Evolutionary conservation across 2,113 vertebrate species (phyloP), one percentile per base, ranked within the genome.

Genomic region (Lucifuga dentata): DNA sequence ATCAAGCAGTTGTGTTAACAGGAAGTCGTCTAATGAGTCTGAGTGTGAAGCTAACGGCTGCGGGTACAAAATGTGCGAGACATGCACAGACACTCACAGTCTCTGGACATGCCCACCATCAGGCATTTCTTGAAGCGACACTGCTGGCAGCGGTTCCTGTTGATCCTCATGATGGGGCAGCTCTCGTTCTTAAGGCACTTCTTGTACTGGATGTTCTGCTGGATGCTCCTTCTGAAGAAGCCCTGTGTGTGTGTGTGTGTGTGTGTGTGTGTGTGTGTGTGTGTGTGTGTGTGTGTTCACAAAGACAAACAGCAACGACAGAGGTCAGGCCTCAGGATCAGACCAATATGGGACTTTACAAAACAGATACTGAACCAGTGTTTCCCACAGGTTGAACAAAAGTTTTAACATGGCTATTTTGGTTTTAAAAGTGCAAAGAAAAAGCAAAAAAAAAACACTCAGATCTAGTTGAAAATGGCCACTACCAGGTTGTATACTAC

Each of bases 191-290:
- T 98, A 91, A 98, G 94, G 93, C 97, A 99, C 91, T 97, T 98
- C 92, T 98, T 99, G 53, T 99, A 98, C 65, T 98, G 95, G 88
- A 99, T 98, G 87, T 99, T 99, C 88, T 99, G 97, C 66, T 99
- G 97, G 91, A 99, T 99, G 88, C 96, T 98, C 90, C 97, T 94
- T 86, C 97, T 91, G 86, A 99, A 99, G 89, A 98, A 99, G 32
- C 96, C 97, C 97, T 99, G 85, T 19, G 15, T 8, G 16, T 38
- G n/a, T n/a, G n/a, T n/a, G n/a, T n/a, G n/a, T n/a, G n/a, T n/a
- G n/a, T n/a, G n/a, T n/a, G n/a, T n/a, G n/a, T n/a, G n/a, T n/a
- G n/a, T n/a, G n/a, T n/a, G n/a, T n/a, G n/a, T n/a, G n/a, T n/a
- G n/a, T n/a, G n/a, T n/a, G n/a, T n/a, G n/a, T n/a, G n/a, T n/a